Base-by-base conservation (phyloP, 2,888 invertebrate genomes). In the Hemicrepidius hirtus region DNA sequence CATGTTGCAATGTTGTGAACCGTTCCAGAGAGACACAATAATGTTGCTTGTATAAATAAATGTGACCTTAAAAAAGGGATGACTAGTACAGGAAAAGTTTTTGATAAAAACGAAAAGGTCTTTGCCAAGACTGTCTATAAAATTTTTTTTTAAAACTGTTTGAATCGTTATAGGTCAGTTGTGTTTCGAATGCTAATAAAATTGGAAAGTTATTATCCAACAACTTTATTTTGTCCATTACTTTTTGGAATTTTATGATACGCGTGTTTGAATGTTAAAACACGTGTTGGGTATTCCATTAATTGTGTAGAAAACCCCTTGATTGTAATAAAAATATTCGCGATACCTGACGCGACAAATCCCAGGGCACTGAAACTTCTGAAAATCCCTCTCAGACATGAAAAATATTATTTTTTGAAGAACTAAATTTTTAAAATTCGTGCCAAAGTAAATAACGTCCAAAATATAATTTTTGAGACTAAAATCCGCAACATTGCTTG, bases 121-220 rank as follows among this genome's bases (percentile, higher is more conserved):
- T 68, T 62, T 62, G 68, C 68, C 68, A 68, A 68, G 68, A 53
- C 41, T 63, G 68, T 60, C 1, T 16, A 16, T 13, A 5, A 18
- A 18, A 13, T 18, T 53, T 16, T n/a, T 12, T 6, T n/a, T 55
- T 32, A 49, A 7, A 18, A 20, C 16, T 16, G 16, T 16, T 16
- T 0, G 21, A 6, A 5, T 12, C 13, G 12, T 53, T 28, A 3
- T 46, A 18, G 28, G 24, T 13, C 53, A 24, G 12, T 53, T 28
- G 28, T 28, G 28, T 13, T 28, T 16, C n/a, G 28, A 24, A 24
- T 13, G 53, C 21, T 7, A 53, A 53, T 53, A 53, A 53, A 53
- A 5, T 53, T 24, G 7, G 10, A 28, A 28, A 53, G 24, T 28
- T 49, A 21, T 49, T 49, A 49, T 10, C 40, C 12, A 49, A 21